These are phyloP conservation scores for Caradrina clavipalpis DNA, from an alignment of 2,888 invertebrate species.

Conservation along the genomic window DNA sequence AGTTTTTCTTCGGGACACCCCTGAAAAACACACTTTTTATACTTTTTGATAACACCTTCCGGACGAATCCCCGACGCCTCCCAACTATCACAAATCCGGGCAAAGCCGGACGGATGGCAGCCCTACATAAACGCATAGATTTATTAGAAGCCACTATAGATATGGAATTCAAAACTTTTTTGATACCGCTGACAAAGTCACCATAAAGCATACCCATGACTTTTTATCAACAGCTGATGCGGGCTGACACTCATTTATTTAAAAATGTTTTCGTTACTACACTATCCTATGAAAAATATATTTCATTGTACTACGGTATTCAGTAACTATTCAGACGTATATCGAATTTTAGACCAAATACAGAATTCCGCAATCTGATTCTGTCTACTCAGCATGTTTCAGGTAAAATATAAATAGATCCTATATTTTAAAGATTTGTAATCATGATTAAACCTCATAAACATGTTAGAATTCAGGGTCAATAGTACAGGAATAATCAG, in stretches of 20 bases:
- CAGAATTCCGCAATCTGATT: no score
- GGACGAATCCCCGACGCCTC: no score
- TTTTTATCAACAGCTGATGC: not conserved
- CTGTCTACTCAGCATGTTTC: not conserved
- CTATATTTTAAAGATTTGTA: not conserved
- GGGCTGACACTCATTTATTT: not conserved
- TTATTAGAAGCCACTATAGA: no score
- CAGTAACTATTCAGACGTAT: not conserved
- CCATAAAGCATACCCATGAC: conserved; percentile 7
- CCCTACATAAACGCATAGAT: no score
- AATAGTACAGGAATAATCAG: not conserved
- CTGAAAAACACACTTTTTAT: no score
- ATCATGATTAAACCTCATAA: not conserved
- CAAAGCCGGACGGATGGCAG: no score
- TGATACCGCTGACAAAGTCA: not conserved
- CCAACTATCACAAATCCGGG: no score
- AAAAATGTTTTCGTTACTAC: not conserved
- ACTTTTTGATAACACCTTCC: no score
- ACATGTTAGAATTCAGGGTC: not conserved
- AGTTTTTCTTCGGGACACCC: no score
- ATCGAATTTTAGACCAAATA: no score
- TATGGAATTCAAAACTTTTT: not conserved
- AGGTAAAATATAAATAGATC: conserved; percentile 1
- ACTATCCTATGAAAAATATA: not conserved
- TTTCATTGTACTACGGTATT: not conserved